A percentile compares a stretch with the other conserved stretches of the same genome.
Evolutionary conservation across 30 jellyfish, hydroid and myxozoan genomes (phyloP).

Genomic region (Turritopsis dohrnii): DNA sequence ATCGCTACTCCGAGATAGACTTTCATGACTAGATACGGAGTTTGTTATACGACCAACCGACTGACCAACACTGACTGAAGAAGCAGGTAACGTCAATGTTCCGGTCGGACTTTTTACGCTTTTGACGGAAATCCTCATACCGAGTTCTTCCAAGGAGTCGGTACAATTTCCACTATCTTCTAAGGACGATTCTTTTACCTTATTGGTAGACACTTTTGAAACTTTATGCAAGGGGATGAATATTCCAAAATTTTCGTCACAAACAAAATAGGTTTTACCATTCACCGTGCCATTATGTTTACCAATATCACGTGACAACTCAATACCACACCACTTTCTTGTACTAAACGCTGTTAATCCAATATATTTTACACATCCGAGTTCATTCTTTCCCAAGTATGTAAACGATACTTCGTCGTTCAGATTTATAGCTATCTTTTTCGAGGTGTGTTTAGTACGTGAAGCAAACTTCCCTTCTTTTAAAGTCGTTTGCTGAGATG

Average conservation of each 20-base stretch:
- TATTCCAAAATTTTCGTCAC: constrained; percentile 72
- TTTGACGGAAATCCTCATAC: constrained; percentile 23
- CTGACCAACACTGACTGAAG: not conserved
- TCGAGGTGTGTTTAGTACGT: constrained; percentile 25
- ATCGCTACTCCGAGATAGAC: constrained; percentile 17
- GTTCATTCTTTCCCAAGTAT: constrained; percentile 35
- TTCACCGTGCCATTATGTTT: constrained; percentile 84
- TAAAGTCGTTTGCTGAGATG: not conserved
- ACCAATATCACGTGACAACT: constrained; percentile 55
- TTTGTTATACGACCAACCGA: not conserved
- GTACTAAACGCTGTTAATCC: constrained; percentile 81
- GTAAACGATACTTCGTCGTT: constrained; percentile 65
- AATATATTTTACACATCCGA: constrained; percentile 50
- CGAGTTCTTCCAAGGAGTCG: constrained; percentile 10
- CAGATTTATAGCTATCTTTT: constrained; percentile 15
- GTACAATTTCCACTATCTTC: not conserved
- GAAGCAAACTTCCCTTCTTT: constrained; percentile 11
- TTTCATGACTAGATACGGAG: not conserved
- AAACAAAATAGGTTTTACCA: constrained; percentile 71
- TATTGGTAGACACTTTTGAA: not conserved
- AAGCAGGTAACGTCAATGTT: not conserved
- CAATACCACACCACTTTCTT: constrained; percentile 86
- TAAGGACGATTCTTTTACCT: constrained; percentile 2
- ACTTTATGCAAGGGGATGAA: constrained; percentile 77
- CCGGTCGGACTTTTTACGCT: not conserved